These are phyloP conservation scores for Dryoscopus gambensis DNA, from an alignment of 2,113 vertebrate species.

Conservation along the genomic window DNA sequence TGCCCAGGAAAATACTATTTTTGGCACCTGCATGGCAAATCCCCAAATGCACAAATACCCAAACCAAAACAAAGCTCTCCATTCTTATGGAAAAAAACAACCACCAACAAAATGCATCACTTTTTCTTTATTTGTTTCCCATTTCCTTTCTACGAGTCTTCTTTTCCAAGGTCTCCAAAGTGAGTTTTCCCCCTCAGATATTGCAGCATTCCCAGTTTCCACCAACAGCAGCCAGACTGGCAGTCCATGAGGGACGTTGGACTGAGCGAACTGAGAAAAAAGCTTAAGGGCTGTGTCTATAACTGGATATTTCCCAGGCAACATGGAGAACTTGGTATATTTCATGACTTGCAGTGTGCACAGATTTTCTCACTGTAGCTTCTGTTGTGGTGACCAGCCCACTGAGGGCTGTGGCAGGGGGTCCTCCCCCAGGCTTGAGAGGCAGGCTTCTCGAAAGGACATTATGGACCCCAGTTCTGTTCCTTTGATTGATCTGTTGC, in stretches of 20 bases:
- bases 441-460: too few species aligned
- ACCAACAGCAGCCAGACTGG: neutral
- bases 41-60: neutral
- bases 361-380: neutral
- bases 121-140: neutral
- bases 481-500: too few species aligned
- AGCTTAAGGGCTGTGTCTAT: neutral
- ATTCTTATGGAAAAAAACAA: neutral
- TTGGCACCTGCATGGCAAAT: neutral
- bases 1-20: neutral
- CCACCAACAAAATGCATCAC: neutral
- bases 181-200: neutral
- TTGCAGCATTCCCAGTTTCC: neutral
- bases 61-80: neutral
- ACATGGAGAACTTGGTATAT: slow-evolving; percentile 24
- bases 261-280: neutral
- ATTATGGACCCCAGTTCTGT: too few species aligned
- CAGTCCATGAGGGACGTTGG: neutral
- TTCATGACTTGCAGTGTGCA: neutral
- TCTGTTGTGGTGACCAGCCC: too few species aligned
- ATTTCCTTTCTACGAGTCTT: neutral
- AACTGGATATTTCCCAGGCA: slow-evolving; percentile 44
- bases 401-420: too few species aligned
- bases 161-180: neutral
- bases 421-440: too few species aligned